Evolutionary conservation across 2,797 vertebrate species (phyloP), one percentile per base, ranked within the genome.

Genomic region (Taeniopygia guttata): DNA sequence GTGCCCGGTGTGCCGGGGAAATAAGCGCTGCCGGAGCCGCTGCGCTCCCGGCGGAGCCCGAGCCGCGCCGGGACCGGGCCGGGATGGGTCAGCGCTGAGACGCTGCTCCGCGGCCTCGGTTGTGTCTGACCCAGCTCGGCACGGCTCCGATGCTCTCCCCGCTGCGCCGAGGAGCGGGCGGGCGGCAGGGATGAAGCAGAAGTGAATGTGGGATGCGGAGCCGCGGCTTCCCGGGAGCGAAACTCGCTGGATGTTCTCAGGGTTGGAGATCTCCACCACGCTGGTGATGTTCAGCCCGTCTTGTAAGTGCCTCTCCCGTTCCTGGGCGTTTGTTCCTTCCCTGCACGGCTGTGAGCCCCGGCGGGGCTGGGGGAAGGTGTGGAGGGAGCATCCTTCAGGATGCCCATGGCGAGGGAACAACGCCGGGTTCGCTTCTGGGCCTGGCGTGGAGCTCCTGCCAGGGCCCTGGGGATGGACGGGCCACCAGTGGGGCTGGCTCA

Each of bases 261-360:
- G 49, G 51, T 36, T 42, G 78, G 16, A 58, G 72, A 5, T 72
- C 19, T n/a, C 91, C 59, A 23, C 67, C 2, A 0, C 27, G 1
- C 60, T 43, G 83, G 58, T n/a, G 69, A 91, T 96, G 93, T 94
- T 94, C 90, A 45, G 91, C 91, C 85, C 87, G 0, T 94, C 91
- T 90, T 55, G 94, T 96, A 36, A 96, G 95, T 95, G 74, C 49
- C 25, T 80, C 67, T 42, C 60, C 23, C 26, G 0, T 2, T n/a
- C 16, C 42, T 0, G 32, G 36, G 67, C 9, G 2, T 42, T 12
- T 16, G 30, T 15, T 13, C 43, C 36, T 54, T 38, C 59, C 45
- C 32, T 10, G 43, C 30, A 0, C 0, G 9, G 55, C 45, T 7
- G 16, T 2, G 75, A 9, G 2, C 32, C 17, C 72, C 8, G 48